Base-by-base conservation (phyloP, 1,140 invertebrate genomes). In the Drosophila micromelanica region DNA sequence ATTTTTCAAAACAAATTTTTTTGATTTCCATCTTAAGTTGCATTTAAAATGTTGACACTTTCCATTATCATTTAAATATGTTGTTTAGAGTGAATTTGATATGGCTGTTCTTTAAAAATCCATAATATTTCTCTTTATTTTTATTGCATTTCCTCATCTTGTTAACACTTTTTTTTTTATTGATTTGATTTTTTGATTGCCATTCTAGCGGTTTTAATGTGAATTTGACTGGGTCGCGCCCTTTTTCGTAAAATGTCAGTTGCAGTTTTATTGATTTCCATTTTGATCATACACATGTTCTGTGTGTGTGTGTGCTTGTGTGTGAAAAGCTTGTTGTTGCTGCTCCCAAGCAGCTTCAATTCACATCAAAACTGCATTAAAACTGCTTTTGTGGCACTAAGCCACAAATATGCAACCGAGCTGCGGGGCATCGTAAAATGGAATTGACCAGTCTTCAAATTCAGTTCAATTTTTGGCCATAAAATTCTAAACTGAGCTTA, bases 191-290 rank as follows among this genome's bases (percentile, higher is more conserved):
- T 6, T n/a, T 71, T 27, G 40, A 7, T 63, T 46, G 74, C 60
- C 54, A 64, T 69, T 78, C 70, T 62, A 81, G 78, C 79, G 78
- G 73, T 59, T 71, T 69, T 78, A 72, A 72, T 79, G 67, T 57
- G 71, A 65, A 56, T 73, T 82, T 84, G 80, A 82, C 84, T 55
- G 54, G 62, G 78, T 79, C 56, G 62, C 73, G 52, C 71, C 60
- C 60, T 63, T 64, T 63, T 64, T 37, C 17, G 20, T 20, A 30
- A 6, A 52, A 27, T 49, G 40, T 71, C 45, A 46, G 73, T 60
- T 75, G 46, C 62, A 75, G 78, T 82, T 78, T 73, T 82, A 76
- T 67, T 76, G 75, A 78, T 78, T 62, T 45, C 13, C 32, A 30
- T 46, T 37, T 40, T 38, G 11, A 27, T 6, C 48, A 12, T 11